Evolutionary conservation across 2,797 vertebrate genomes (phyloP).

Genomic region (Sternotherus odoratus): DNA sequence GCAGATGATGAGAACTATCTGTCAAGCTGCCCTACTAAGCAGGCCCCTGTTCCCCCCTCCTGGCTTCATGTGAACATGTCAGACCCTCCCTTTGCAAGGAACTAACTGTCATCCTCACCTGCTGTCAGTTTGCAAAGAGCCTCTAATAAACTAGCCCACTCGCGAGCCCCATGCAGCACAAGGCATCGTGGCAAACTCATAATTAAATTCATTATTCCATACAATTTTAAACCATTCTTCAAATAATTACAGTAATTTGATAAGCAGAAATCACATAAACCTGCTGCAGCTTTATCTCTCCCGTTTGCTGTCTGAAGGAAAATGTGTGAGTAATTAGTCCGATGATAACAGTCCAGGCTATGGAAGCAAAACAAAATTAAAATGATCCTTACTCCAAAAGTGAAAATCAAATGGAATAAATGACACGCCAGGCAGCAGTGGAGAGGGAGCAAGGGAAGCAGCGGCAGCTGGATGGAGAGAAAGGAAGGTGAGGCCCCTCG

Average conservation of each 20-base stretch:
- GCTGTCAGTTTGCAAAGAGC: conserved; percentile 28
- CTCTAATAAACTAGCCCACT: conserved; percentile 46
- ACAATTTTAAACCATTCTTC: conserved; percentile 79
- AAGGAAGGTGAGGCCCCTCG: neutral
- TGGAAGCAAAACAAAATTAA: conserved; percentile 78
- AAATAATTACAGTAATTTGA: conserved; percentile 80
- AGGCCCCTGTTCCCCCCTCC: accelerated
- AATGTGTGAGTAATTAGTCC: conserved; percentile 73
- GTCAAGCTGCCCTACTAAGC: neutral
- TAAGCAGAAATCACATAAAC: conserved; percentile 79
- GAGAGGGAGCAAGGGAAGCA: neutral
- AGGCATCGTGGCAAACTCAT: conserved; percentile 70
- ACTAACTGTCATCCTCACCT: neutral
- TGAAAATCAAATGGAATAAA: conserved; percentile 15
- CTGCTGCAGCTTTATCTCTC: conserved; percentile 77
- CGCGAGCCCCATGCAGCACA: conserved; percentile 48
- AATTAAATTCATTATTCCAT: conserved; percentile 78
- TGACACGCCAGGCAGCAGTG: neutral
- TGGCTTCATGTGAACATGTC: neutral
- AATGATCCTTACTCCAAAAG: conserved; percentile 62
- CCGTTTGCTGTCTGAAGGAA: conserved; percentile 76
- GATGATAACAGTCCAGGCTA: conserved; percentile 73
- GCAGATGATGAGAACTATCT: neutral
- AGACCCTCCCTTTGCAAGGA: neutral
- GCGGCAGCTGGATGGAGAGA: neutral